phyloP scores from a whole-genome alignment of 2,113 vertebrate genomes.

The Psettodes erumei region DNA sequence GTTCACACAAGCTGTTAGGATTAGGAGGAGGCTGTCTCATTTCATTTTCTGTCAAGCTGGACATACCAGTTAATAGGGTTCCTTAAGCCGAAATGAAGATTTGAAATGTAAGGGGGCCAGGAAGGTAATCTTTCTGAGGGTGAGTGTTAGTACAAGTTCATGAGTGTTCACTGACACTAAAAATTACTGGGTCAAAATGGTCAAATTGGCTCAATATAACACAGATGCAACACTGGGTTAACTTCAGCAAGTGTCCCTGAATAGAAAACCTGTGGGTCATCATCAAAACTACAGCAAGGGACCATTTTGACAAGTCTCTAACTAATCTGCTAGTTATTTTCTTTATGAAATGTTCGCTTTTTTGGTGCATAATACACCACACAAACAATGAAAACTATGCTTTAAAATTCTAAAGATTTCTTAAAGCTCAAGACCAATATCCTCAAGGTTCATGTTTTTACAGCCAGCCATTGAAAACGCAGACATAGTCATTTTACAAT shows the following conservation, averaged over 20 bases:
- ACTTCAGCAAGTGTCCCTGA: background rate
- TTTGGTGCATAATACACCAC: background rate
- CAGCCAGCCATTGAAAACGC: background rate
- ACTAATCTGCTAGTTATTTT: background rate
- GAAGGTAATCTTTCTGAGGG: slow-evolving; percentile 31
- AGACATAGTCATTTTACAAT: too few relatives aligned
- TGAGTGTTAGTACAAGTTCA: slow-evolving; percentile 18
- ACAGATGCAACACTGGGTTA: background rate
- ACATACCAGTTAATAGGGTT: slow-evolving; percentile 58
- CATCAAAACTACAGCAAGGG: background rate
- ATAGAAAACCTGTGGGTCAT: background rate
- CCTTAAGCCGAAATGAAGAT: slow-evolving; percentile 58
- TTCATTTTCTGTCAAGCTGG: slow-evolving; percentile 65
- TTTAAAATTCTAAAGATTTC: background rate
- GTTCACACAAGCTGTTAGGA: slow-evolving; percentile 43
- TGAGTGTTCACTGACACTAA: background rate
- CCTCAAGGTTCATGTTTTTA: background rate
- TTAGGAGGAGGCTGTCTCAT: slow-evolving; percentile 36
- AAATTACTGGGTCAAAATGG: background rate
- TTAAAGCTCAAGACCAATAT: background rate
- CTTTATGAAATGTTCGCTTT: background rate
- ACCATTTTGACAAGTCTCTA: too few relatives aligned
- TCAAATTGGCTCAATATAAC: background rate
- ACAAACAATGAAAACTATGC: background rate
- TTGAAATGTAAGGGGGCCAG: slow-evolving; percentile 23